Conservation (phyloP, 1,140 invertebrate genomes). For the Glossosoma conforme region DNA sequence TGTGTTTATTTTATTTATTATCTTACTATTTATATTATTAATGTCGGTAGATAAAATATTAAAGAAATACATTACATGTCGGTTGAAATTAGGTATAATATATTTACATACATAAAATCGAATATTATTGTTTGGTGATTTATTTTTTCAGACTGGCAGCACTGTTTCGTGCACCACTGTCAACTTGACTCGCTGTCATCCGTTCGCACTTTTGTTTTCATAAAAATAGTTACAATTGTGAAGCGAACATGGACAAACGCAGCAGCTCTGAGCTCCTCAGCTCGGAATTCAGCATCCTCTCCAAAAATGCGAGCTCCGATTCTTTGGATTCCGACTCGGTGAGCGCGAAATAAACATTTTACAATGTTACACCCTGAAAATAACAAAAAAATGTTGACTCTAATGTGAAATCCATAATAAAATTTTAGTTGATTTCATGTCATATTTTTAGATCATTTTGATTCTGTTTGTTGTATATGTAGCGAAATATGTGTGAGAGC, state of each 20-base stretch:
- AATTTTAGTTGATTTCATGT: neutral
- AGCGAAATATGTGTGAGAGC: neutral
- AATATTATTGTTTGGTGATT: no score
- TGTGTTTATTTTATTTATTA: no score
- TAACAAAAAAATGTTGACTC: neutral
- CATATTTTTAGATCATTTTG: neutral
- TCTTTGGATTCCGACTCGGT: slow-evolving; percentile 66
- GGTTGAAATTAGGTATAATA: no score
- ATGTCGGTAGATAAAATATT: no score
- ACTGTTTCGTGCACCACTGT: no score
- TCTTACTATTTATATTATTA: no score
- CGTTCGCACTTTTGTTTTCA: no score
- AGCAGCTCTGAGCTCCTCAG: slow-evolving; percentile 48
- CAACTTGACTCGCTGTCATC: no score
- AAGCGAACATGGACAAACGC: slow-evolving; percentile 50
- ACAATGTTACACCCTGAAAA: neutral
- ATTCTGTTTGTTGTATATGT: neutral
- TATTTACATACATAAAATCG: no score
- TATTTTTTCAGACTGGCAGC: no score
- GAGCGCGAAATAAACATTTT: slow-evolving; percentile 39
- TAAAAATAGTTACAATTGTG: no score
- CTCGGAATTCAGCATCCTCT: slow-evolving; percentile 46
- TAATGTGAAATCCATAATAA: neutral
- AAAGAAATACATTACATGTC: no score
- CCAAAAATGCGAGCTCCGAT: slow-evolving; percentile 66